These are phyloP conservation scores for Polyploca ridens DNA, from an alignment of 2,888 invertebrate species.

Conservation along the genomic window DNA sequence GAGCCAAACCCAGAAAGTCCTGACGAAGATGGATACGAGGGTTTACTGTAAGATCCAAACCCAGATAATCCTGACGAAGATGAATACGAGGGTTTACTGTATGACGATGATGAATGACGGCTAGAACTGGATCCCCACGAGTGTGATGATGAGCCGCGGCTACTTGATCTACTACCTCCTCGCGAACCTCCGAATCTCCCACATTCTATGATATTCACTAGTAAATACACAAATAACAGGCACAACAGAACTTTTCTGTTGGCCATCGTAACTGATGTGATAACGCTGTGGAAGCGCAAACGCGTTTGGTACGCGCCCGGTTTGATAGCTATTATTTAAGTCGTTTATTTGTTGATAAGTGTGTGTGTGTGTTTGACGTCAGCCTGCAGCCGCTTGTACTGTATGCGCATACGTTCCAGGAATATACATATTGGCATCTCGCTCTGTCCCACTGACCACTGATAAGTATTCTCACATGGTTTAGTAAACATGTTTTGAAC, in stretches of 20 bases:
- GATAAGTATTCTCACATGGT: slow-evolving; percentile 20
- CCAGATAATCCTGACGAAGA: slow-evolving; percentile 35
- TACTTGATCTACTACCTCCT: slow-evolving; percentile 32
- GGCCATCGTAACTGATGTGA: slow-evolving; percentile 54
- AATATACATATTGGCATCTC: slow-evolving; percentile 36
- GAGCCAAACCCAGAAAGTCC: slow-evolving; percentile 35
- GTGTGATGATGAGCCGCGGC: slow-evolving; percentile 28
- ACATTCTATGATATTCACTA: slow-evolving; percentile 51
- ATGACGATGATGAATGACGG: slow-evolving; percentile 19
- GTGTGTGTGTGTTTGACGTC: slow-evolving; percentile 38
- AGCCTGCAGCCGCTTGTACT: slow-evolving; percentile 13
- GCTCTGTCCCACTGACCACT: slow-evolving; percentile 28
- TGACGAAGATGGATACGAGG: slow-evolving; percentile 31
- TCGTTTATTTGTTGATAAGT: slow-evolving; percentile 19
- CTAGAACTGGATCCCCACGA: slow-evolving; percentile 30
- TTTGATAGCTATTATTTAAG: slow-evolving; percentile 44
- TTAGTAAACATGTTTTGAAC: slow-evolving; percentile 35
- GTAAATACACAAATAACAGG: slow-evolving; percentile 55
- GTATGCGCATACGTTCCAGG: slow-evolving; percentile 32
- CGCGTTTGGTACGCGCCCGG: slow-evolving; percentile 36
- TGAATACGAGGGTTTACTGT: slow-evolving; percentile 19
- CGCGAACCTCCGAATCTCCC: slow-evolving; percentile 34
- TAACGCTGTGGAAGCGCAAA: slow-evolving; percentile 33
- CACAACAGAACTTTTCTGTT: slow-evolving; percentile 63
- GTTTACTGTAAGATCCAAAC: slow-evolving; percentile 19